These are phyloP conservation scores for Papilio demoleus DNA, from an alignment of 2,888 invertebrate species.

Conservation along the genomic window DNA sequence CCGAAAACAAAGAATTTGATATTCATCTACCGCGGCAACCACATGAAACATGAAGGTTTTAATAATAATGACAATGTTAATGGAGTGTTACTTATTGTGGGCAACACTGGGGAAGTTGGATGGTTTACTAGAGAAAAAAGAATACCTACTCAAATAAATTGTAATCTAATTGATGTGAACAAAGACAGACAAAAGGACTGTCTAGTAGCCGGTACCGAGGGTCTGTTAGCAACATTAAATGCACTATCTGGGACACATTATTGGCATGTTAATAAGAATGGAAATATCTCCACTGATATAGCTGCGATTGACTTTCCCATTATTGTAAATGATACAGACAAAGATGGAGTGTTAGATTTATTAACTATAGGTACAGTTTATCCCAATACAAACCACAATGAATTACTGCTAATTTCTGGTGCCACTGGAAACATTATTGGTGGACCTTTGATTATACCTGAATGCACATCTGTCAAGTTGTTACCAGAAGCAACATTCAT, in stretches of 20 bases:
- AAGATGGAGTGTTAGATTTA: conserved; percentile 88
- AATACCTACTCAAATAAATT: conserved; percentile 89
- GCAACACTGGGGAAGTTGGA: conserved; percentile 87
- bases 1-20: conserved; percentile 88
- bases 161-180: conserved; percentile 88
- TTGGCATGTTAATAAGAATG: conserved; percentile 84
- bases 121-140: conserved; percentile 89
- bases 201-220: conserved; percentile 88
- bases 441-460: conserved; percentile 83
- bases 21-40: conserved; percentile 88
- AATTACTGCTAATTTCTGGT: conserved; percentile 88
- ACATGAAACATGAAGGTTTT: conserved; percentile 81
- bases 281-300: conserved; percentile 77
- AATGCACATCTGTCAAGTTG: conserved; percentile 84
- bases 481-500: conserved; percentile 81
- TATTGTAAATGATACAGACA: conserved; percentile 88
- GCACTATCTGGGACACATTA: conserved; percentile 80
- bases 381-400: conserved; percentile 81
- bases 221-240: conserved; percentile 81
- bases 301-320: conserved; percentile 87
- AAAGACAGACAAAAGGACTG: conserved; percentile 89
- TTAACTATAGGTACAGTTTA: conserved; percentile 83
- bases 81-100: conserved; percentile 88
- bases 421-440: conserved; percentile 86
- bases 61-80: conserved; percentile 79